phyloP scores from a whole-genome alignment of 1,140 invertebrate species.

The Gyrodactylus bullatarudis region DNA sequence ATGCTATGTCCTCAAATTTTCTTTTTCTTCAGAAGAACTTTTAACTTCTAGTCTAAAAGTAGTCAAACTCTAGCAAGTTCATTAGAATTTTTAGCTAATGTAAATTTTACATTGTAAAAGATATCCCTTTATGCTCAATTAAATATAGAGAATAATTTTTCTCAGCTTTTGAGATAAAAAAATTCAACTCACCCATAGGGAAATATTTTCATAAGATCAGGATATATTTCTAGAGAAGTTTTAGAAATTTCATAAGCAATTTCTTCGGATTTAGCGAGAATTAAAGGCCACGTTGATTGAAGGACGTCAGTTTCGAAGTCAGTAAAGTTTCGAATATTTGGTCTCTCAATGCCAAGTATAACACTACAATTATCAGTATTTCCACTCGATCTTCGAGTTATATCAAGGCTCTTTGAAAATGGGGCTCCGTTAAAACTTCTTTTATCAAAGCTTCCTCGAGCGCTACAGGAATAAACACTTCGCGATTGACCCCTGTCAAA shows the following conservation, averaged over 20 bases:
- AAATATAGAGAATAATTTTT: too few species aligned
- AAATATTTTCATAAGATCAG: neutral
- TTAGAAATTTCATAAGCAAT: neutral
- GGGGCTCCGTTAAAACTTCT: neutral
- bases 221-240: neutral
- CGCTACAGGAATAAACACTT: neutral
- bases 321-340: neutral
- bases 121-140: too few species aligned
- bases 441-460: neutral
- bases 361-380: neutral
- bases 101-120: too few species aligned
- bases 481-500: neutral
- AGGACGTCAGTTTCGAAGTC: neutral
- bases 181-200: neutral
- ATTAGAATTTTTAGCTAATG: too few species aligned
- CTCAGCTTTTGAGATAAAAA: too few species aligned
- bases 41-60: too few species aligned
- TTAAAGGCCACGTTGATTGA: neutral
- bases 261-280: neutral
- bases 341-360: neutral
- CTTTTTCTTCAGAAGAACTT: too few species aligned
- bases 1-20: too few species aligned
- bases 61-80: too few species aligned
- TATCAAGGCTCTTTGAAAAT: neutral
- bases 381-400: neutral